Percentiles rank a stretch among this genome's conserved stretches.
Evolutionary conservation across 2,888 invertebrate species (phyloP).

Genomic region (Acronicta alni): DNA sequence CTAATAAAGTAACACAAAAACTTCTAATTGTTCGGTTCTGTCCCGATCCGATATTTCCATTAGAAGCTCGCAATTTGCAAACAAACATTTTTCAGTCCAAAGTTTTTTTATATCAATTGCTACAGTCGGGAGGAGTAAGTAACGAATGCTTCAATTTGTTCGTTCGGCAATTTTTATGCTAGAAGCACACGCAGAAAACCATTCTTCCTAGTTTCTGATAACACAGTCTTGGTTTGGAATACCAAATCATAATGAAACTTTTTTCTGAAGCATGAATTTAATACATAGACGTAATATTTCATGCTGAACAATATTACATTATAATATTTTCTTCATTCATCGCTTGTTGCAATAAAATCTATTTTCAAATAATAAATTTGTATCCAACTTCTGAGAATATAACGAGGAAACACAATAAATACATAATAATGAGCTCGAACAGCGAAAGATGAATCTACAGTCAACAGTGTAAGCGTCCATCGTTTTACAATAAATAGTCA

Average conservation of each 20-base stretch:
- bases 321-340: conserved; percentile 29
- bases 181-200: conserved; percentile 12
- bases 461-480: conserved; percentile 53
- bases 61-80: conserved; percentile 68
- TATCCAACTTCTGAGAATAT: conserved; percentile 64
- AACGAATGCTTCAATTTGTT: conserved; percentile 14
- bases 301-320: conserved; percentile 17
- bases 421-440: conserved; percentile 66
- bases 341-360: conserved; percentile 45
- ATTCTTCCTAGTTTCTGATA: conserved; percentile 16
- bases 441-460: conserved; percentile 63
- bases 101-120: conserved; percentile 25
- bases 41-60: conserved; percentile 72
- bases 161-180: conserved; percentile 23
- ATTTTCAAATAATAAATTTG: conserved; percentile 61
- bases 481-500: conserved; percentile 48
- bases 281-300: not conserved
- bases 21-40: conserved; percentile 72
- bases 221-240: too few species aligned
- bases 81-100: conserved; percentile 61
- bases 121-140: conserved; percentile 16
- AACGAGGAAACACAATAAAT: conserved; percentile 64
- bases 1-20: conserved; percentile 78
- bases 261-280: not conserved
- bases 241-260: not conserved